A percentile compares a stretch with the other conserved stretches of the same genome.
Evolutionary conservation across 2,113 vertebrate genomes (phyloP).

Genomic region (Nipponia nippon): DNA sequence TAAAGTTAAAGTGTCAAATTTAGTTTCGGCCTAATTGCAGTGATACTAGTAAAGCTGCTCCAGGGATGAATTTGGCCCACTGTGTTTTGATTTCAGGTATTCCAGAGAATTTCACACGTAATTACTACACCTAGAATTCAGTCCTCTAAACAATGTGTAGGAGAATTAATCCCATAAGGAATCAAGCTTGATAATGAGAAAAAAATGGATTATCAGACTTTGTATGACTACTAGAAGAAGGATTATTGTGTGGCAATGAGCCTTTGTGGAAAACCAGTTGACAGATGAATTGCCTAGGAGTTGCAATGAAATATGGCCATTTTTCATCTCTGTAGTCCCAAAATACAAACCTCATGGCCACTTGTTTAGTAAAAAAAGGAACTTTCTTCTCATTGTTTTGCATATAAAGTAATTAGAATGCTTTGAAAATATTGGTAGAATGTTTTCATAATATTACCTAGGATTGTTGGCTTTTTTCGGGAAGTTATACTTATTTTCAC

Average conservation of each 20-base stretch:
- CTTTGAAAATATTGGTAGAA: not conserved
- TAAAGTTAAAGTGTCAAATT: not conserved
- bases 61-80: not conserved
- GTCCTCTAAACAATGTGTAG: not conserved
- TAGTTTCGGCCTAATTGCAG: not conserved
- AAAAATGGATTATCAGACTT: not conserved
- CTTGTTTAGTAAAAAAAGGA: not conserved
- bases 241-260: not conserved
- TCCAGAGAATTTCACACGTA: not conserved
- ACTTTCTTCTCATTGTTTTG: not conserved
- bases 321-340: not conserved
- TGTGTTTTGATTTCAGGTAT: not conserved
- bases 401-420: not conserved
- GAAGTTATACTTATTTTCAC: not conserved
- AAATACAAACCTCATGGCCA: not conserved
- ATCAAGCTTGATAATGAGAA: constrained; percentile 30
- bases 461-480: not conserved
- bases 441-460: not conserved
- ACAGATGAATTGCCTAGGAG: not conserved
- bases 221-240: not conserved
- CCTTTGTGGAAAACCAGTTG: not conserved
- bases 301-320: not conserved
- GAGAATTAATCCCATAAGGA: not conserved
- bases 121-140: not conserved
- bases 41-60: not conserved